Conservation (phyloP, 1,140 invertebrate species). For the Psix sp. region DNA sequence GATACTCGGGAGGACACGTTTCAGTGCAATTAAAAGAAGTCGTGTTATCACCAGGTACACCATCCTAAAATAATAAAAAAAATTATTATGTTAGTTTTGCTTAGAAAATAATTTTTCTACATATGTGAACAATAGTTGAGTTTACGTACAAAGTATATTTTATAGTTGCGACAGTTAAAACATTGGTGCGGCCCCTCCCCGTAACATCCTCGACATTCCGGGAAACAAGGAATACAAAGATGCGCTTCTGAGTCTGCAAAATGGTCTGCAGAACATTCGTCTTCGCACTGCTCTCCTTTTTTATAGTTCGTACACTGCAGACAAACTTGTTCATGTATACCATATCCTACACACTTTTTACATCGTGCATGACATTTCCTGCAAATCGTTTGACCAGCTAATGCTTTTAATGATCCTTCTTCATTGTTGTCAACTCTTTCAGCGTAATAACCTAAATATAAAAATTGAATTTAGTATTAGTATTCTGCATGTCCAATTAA, state of each 20-base stretch:
- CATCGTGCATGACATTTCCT: slow-evolving; percentile 93
- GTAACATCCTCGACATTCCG: slow-evolving; percentile 89
- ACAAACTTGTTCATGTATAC: slow-evolving; percentile 90
- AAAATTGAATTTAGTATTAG: slow-evolving; percentile 24
- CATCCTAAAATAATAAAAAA: slow-evolving; percentile 71
- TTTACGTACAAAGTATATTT: slow-evolving; percentile 82
- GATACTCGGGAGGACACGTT: slow-evolving; percentile 86
- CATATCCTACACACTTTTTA: slow-evolving; percentile 91
- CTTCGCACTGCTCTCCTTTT: slow-evolving; percentile 92
- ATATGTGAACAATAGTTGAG: background rate
- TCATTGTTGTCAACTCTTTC: slow-evolving; percentile 89
- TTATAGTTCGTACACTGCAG: slow-evolving; percentile 91
- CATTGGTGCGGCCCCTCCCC: slow-evolving; percentile 89
- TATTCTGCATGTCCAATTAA: no score
- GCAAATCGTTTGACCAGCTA: slow-evolving; percentile 89
- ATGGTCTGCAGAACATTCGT: slow-evolving; percentile 91
- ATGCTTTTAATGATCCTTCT: slow-evolving; percentile 81
- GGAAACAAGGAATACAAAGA: slow-evolving; percentile 87
- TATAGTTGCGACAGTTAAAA: slow-evolving; percentile 89
- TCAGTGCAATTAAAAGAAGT: slow-evolving; percentile 91
- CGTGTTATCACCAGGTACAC: slow-evolving; percentile 78
- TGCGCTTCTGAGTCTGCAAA: slow-evolving; percentile 86
- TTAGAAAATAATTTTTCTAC: no score
- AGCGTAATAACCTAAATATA: slow-evolving; percentile 84
- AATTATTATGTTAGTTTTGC: no score